These are phyloP conservation scores for Carcharodon carcharias DNA, from an alignment of 2,797 vertebrate species.

Conservation along the genomic window DNA sequence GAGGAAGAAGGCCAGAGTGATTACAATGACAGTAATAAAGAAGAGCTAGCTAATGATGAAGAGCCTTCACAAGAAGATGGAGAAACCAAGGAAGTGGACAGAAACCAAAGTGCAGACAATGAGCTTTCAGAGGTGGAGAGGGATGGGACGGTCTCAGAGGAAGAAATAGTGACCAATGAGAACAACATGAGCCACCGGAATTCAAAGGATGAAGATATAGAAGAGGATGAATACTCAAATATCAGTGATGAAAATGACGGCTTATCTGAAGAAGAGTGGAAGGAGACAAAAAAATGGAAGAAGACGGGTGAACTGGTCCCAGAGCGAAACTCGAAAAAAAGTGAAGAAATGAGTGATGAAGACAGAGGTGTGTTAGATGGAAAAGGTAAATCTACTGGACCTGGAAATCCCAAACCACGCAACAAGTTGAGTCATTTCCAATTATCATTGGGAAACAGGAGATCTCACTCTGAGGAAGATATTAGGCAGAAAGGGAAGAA, in stretches of 20 bases:
- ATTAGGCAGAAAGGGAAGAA: constrained; percentile 45
- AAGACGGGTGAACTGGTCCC: constrained; percentile 62
- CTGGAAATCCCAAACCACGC: not conserved
- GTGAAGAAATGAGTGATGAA: constrained; percentile 45
- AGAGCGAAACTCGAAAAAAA: constrained; percentile 58
- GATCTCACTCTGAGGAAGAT: constrained; percentile 68
- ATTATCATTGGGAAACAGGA: constrained; percentile 46
- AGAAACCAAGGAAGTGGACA: not conserved
- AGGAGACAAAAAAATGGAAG: constrained; percentile 61
- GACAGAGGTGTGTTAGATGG: constrained; percentile 59
- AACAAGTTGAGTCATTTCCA: not conserved
- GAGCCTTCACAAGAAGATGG: not conserved
- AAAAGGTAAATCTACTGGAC: constrained; percentile 37
- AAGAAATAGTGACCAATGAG: constrained; percentile 45
- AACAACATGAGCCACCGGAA: constrained; percentile 46
- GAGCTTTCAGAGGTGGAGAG: constrained; percentile 47
- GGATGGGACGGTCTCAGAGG: constrained; percentile 47
- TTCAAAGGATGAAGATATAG: constrained; percentile 41
- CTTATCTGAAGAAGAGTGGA: constrained; percentile 54
- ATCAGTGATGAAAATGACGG: constrained; percentile 51
- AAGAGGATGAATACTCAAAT: constrained; percentile 43
- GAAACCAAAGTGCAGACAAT: not conserved
- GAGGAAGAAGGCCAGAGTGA: constrained; percentile 24
- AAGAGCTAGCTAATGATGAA: constrained; percentile 36
- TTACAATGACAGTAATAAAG: constrained; percentile 21